These are phyloP conservation scores for Falco peregrinus DNA, from an alignment of 2,797 vertebrate genomes.

Conservation along the genomic window DNA sequence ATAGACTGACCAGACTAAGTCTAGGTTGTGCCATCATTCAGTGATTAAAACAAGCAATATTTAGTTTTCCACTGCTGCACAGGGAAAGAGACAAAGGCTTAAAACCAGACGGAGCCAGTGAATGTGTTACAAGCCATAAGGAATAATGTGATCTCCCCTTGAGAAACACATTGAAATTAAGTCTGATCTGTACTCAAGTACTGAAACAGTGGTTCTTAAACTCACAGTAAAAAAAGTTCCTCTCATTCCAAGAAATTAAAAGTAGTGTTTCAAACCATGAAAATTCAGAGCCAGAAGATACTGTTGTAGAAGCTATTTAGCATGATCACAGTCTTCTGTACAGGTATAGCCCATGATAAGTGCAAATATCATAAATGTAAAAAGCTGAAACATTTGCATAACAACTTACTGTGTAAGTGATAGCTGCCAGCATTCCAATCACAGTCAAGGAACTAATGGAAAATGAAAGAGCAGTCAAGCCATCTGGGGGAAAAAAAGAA, in stretches of 20 bases:
- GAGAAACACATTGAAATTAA: neutral
- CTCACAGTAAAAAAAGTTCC: neutral
- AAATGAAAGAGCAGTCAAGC: constrained; percentile 92
- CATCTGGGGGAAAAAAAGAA: constrained; percentile 81
- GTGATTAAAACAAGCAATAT: neutral
- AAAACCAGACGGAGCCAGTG: neutral
- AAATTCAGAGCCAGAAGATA: neutral
- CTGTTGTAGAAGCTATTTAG: neutral
- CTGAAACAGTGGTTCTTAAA: neutral
- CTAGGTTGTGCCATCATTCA: neutral
- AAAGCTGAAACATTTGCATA: neutral
- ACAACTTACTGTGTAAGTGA: constrained; percentile 96
- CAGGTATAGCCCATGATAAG: neutral
- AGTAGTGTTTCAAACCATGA: neutral
- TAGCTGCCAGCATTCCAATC: constrained; percentile 97
- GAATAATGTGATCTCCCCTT: neutral
- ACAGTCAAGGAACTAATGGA: constrained; percentile 97
- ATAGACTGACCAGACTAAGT: neutral
- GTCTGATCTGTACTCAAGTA: neutral
- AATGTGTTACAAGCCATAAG: neutral
- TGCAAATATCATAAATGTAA: neutral
- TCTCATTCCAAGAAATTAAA: neutral
- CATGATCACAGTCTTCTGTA: neutral
- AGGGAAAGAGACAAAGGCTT: neutral
- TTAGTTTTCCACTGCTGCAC: neutral